A percentile compares a stretch with the other conserved stretches of the same genome.
These are phyloP conservation scores for Protobothrops mucrosquamatus DNA, from an alignment of 2,113 vertebrate species.

Conservation along the genomic window DNA sequence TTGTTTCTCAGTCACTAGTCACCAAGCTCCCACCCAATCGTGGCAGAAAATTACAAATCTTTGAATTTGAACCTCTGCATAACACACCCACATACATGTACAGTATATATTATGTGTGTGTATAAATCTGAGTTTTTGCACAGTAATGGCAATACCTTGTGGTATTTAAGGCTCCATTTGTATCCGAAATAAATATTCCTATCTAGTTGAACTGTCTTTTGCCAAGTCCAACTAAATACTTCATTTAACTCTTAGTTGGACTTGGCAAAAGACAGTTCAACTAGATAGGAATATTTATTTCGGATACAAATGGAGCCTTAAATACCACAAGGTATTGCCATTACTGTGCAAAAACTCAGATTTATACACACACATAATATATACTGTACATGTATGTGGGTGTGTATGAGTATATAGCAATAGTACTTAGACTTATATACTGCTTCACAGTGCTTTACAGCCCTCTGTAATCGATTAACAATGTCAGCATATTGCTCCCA, in stretches of 20 bases:
- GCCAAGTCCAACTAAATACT: background rate
- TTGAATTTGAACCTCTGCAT: too few relatives aligned
- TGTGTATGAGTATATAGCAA: too few relatives aligned
- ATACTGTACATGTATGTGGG: background rate
- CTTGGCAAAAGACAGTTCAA: background rate
- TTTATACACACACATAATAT: background rate
- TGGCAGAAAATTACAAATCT: background rate
- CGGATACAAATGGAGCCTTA: background rate
- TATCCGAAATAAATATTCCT: background rate
- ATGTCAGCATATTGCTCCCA: too few relatives aligned
- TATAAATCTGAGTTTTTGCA: background rate
- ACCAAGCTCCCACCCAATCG: background rate
- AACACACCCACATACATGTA: too few relatives aligned
- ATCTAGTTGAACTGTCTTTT: background rate
- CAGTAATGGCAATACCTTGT: background rate
- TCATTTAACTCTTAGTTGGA: background rate
- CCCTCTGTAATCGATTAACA: too few relatives aligned
- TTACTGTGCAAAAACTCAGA: background rate
- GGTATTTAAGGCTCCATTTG: background rate
- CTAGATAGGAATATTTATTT: background rate
- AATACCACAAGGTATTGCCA: background rate
- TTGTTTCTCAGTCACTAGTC: background rate
- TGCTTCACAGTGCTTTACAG: too few relatives aligned
- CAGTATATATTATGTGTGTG: background rate
- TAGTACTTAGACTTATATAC: too few relatives aligned